phyloP scores from a whole-genome alignment of 2,797 vertebrate species.

The Propithecus perrieri region DNA sequence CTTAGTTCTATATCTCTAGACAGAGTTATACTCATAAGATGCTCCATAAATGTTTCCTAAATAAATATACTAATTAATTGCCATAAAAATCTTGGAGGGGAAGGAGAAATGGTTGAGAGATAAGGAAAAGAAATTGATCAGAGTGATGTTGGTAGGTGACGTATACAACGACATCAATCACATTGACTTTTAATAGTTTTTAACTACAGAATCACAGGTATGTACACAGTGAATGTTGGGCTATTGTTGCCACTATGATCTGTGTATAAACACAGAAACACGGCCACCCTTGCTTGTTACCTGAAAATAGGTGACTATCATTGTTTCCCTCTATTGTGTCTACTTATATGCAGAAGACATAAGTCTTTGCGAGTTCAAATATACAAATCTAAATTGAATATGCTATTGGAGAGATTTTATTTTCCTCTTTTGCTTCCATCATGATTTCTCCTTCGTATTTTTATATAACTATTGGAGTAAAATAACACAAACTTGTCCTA shows the following conservation, averaged over 20 bases:
- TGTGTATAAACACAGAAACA: not conserved
- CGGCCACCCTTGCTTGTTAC: not conserved
- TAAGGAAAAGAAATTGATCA: not conserved
- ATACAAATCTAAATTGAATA: slow-evolving; percentile 6
- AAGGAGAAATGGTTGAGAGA: not conserved
- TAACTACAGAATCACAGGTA: not conserved
- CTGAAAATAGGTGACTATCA: not conserved
- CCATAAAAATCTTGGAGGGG: not conserved
- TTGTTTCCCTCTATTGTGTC: not conserved
- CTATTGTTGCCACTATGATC: not conserved
- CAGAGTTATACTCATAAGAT: not conserved
- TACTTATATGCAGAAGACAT: not conserved
- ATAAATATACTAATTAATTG: not conserved
- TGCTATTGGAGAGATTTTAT: not conserved
- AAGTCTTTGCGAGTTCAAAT: slow-evolving; percentile 1
- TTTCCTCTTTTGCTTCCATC: not conserved
- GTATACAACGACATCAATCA: not conserved
- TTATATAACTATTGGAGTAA: not conserved
- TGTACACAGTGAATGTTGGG: not conserved
- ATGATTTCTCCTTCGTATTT: slow-evolving; percentile 11
- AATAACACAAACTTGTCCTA: not conserved
- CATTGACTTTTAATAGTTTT: not conserved
- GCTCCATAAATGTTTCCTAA: not conserved
- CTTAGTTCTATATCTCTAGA: not conserved
- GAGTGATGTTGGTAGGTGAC: not conserved